Base-by-base conservation (phyloP, 2,888 invertebrate species). In the Agrotis puta region DNA sequence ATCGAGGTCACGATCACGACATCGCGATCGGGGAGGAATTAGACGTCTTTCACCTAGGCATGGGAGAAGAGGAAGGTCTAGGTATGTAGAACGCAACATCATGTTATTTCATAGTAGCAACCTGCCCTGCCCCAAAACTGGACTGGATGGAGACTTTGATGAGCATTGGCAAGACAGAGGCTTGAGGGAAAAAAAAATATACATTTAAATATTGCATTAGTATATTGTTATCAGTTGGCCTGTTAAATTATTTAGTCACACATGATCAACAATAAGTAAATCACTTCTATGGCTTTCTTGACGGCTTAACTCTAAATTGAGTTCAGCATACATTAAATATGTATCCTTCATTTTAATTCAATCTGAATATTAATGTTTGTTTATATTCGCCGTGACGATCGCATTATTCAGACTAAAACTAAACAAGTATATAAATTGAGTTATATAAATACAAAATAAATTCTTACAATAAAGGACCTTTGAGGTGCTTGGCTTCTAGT, bases 11-110 rank as follows among this genome's bases (percentile, higher is more conserved):
- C 74, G 85, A 72, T 82, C 80, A 0, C 84, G 90, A 16, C 88
- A 89, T 47, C 64, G 69, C 13, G 54, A 71, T 45, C 74, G 71
- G 6, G 85, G 88, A 39, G 86, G 88, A 39, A 86, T 91, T 0
- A 90, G 92, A 65, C 89, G 90, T 0, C 59, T 58, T 7, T 93
- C 94, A 1, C 91, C 92, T 6, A 87, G 94, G 45, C 92, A 93
- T 78, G 89, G 95, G 48, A 81, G 88, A 0, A 84, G 95, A 50
- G 82, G 89, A 0, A 89, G 95, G 65, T 92, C 94, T 4, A 94
- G 95, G 95, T 94, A 81, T 75, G 81, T 73, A 0, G 16, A 33
- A 33, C 2, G 2, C 39, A 9, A 33, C 2, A 9, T 39, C 11
- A 39, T 39, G 39, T 39, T 39, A 39, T 39, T 39, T 39, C 39